Base-by-base conservation (phyloP, 23 tunicate genomes). In the Pegea sp. region DNA sequence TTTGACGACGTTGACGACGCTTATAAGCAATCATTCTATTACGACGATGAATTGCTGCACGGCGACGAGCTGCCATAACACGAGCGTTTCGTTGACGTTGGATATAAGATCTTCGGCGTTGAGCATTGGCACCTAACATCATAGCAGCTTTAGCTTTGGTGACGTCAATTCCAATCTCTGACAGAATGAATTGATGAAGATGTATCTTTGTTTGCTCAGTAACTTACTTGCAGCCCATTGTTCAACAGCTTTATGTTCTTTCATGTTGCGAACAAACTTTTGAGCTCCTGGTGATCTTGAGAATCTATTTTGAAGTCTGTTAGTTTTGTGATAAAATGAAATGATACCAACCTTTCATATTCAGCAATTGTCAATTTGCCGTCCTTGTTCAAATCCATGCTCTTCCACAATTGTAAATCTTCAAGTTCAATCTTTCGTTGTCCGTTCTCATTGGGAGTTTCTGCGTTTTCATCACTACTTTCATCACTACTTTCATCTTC, bases 211-310 rank as follows among this genome's bases (percentile, higher is more conserved):
- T 8, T 11, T 38, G 46, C 11, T 8, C 16, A 11, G 16, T 2
- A 49, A 66, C 81, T 81, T 62, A 81, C 93, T 75, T 18, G 58
- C 64, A 28, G 93, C 93, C 93, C 93, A 81, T 32, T 54, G 58
- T 34, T 81, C 71, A 18, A 81, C 62, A 13, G 93, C 93, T 61
- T 72, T 81, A 54, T 81, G 60, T 38, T 56, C 75, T 42, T 73
- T 81, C 81, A 81, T 72, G 31, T 81, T 70, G 3, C 61, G 68
- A 31, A 81, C 81, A 43, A 81, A 81, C 4, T 66, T 70, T 48
- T 33, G 63, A 27, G 81, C 74, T 22, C 60, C 55, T 46, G 93
- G 93, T 22, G 93, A 81, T 2, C 66, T 59, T 11, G 78, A 56
- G 43, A 81, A 81, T 70, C 93, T 81, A 31, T 16, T 59, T 43